Evolutionary conservation across 2,113 vertebrate genomes (phyloP).

Genomic region (Solenodon paradoxus): DNA sequence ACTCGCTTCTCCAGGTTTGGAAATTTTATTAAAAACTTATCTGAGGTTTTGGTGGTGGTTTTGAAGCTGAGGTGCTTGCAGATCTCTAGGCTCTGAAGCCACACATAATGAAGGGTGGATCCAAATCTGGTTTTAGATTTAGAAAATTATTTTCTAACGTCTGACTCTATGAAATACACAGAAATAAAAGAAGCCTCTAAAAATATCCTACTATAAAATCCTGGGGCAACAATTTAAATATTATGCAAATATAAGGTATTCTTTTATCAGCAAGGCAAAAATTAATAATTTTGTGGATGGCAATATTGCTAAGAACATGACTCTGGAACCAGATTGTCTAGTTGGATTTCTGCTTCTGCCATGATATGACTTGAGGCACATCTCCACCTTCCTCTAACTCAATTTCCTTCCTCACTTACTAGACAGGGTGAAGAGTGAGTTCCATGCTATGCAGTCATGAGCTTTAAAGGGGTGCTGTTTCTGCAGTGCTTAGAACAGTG

Average conservation of each 20-base stretch:
- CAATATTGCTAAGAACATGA: neutral
- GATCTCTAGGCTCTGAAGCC: neutral
- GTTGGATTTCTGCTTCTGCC: neutral
- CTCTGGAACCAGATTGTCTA: neutral
- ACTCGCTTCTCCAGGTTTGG: neutral
- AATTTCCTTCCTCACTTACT: neutral
- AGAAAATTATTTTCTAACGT: neutral
- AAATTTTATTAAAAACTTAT: neutral
- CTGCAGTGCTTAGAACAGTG: neutral
- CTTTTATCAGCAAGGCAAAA: neutral
- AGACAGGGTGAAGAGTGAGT: neutral
- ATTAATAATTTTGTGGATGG: neutral
- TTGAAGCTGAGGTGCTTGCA: neutral
- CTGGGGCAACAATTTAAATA: neutral
- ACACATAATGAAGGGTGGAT: neutral
- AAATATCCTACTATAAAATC: neutral
- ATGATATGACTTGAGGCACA: neutral
- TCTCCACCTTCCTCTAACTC: neutral
- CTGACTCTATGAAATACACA: neutral
- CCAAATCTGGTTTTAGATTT: neutral
- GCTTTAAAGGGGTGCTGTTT: neutral
- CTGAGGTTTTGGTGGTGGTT: neutral
- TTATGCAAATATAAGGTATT: neutral
- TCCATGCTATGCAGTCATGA: neutral
- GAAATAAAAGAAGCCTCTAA: neutral